Conservation (phyloP, 2,888 invertebrate genomes). For the Drosophila parthenogenetica region DNA sequence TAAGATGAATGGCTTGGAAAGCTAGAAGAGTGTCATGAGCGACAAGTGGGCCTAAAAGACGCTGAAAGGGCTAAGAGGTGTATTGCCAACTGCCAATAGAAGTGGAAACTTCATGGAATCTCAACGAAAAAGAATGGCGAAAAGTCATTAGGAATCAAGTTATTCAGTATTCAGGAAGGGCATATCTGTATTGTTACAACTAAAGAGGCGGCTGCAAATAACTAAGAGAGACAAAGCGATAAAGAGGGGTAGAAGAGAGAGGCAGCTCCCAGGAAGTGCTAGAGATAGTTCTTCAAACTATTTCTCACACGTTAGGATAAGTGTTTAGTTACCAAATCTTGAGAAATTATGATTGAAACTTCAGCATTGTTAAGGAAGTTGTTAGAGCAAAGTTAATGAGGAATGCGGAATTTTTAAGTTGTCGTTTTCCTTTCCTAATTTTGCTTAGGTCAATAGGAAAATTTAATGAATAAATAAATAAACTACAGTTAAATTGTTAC, state of each 20-base stretch:
- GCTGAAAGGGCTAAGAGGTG: conserved; percentile 1
- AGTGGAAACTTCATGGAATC: conserved; percentile 30
- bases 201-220: conserved; percentile 14
- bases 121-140: conserved; percentile 14
- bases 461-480: too few species aligned
- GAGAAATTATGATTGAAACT: conserved; percentile 9
- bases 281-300: conserved; percentile 17
- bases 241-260: neutral
- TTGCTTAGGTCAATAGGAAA: neutral
- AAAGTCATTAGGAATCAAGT: conserved; percentile 17
- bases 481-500: too few species aligned
- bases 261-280: conserved; percentile 8
- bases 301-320: neutral
- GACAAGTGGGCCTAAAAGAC: conserved; percentile 2
- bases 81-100: conserved; percentile 2
- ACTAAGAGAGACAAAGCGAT: neutral
- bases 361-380: neutral
- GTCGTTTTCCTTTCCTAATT: neutral
- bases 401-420: neutral
- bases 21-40: conserved; percentile 2
- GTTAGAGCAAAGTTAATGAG: neutral
- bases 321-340: conserved; percentile 6
- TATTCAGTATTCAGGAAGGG: conserved; percentile 14
- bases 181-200: conserved; percentile 21
- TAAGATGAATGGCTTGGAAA: conserved; percentile 43